A percentile compares a stretch with the other conserved stretches of the same genome.
Conservation (phyloP, 2,797 vertebrate species). For the Pelobates cultripes region DNA sequence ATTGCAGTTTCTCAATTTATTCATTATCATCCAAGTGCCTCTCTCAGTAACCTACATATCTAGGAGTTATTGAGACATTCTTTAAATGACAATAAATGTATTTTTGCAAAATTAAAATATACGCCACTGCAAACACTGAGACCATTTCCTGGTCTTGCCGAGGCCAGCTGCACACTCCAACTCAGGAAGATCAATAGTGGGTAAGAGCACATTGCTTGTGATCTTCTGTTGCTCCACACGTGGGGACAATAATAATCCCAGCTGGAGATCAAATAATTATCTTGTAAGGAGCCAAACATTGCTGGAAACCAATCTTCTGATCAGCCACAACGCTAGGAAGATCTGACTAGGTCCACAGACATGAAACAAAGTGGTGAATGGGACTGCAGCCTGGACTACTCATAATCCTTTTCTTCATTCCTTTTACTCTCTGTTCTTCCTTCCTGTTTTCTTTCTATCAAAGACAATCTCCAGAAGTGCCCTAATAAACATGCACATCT, state of each 20-base stretch:
- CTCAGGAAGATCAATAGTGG: constrained; percentile 20
- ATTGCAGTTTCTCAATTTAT: too few species aligned
- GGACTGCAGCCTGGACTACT: background rate
- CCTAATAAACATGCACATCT: constrained; percentile 29
- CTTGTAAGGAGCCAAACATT: constrained; percentile 14
- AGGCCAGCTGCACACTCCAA: constrained; percentile 20
- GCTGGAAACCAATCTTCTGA: background rate
- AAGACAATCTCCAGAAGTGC: constrained; percentile 14
- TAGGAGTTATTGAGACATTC: too few species aligned
- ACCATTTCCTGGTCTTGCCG: too few species aligned
- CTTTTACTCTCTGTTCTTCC: constrained; percentile 23
- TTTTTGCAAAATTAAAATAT: too few species aligned
- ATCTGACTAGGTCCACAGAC: background rate
- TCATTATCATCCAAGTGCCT: too few species aligned
- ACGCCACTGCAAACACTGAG: too few species aligned
- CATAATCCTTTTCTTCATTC: background rate
- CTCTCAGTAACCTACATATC: too few species aligned
- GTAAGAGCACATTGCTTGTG: constrained; percentile 29
- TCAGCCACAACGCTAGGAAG: background rate
- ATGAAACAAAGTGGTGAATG: constrained; percentile 9
- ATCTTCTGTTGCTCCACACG: constrained; percentile 33
- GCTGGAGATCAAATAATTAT: constrained; percentile 32
- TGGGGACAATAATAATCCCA: constrained; percentile 39
- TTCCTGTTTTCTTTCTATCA: constrained; percentile 32
- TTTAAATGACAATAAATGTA: too few species aligned